Evolutionary conservation across 2,113 vertebrate genomes (phyloP).

Genomic region (Ceratotherium simum): DNA sequence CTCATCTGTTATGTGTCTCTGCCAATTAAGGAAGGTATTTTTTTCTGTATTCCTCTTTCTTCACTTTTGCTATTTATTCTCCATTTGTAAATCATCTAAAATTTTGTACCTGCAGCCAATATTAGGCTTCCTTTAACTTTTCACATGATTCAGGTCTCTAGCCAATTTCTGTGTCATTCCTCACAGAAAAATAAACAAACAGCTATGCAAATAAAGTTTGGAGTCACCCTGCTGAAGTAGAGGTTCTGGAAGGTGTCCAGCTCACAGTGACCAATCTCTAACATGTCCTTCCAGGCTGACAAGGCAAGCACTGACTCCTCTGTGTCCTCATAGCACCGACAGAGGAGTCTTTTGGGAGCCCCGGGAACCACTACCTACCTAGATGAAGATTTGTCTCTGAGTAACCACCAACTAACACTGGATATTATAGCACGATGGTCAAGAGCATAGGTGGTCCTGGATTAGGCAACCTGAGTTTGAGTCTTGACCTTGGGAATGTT

Average conservation of each 20-base stretch:
- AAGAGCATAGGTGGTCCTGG: background rate
- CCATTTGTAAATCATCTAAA: background rate
- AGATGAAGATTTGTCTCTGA: background rate
- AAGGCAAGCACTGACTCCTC: accelerated
- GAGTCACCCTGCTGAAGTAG: background rate
- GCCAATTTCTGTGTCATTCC: background rate
- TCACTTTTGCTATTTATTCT: slow-evolving; percentile 8
- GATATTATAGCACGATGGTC: background rate
- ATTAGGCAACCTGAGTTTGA: background rate
- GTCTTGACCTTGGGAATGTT: background rate
- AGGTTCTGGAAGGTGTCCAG: background rate
- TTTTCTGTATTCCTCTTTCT: background rate
- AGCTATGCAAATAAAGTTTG: background rate
- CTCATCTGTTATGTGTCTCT: background rate
- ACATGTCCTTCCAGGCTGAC: background rate
- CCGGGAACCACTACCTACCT: background rate
- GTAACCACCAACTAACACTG: background rate
- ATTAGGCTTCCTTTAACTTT: background rate
- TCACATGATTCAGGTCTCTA: background rate
- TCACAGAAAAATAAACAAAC: background rate
- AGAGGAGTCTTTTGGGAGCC: background rate
- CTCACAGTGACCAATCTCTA: background rate
- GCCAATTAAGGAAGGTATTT: background rate
- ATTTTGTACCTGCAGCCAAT: background rate
- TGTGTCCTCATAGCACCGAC: accelerated